A percentile compares a stretch with the other conserved stretches of the same genome.
Conservation (phyloP, 2,888 invertebrate genomes). For the Synanthedon andrenaeformis region DNA sequence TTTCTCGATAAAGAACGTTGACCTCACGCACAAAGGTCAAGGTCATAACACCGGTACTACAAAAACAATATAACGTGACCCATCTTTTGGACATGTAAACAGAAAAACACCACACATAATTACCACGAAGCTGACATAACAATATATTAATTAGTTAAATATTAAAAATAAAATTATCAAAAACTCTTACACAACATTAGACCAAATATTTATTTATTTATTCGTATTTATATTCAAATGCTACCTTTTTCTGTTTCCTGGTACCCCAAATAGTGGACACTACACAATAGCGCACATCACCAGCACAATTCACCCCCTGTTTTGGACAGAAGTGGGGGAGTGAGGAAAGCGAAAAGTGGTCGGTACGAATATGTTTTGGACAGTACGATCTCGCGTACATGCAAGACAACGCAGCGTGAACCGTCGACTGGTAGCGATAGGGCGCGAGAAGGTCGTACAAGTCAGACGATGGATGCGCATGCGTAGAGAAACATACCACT, state of each 20-base stretch:
- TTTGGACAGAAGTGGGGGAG: constrained; percentile 5
- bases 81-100: background rate
- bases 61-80: background rate
- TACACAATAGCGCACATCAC: constrained; percentile 25
- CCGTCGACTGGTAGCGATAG: constrained; percentile 43
- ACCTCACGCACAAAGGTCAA: constrained; percentile 18
- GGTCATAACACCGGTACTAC: constrained; percentile 13
- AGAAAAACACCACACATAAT: too few relatives aligned
- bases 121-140: background rate
- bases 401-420: constrained; percentile 52
- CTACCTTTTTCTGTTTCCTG: constrained; percentile 15
- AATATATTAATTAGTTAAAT: background rate
- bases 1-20: constrained; percentile 6
- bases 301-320: constrained; percentile 25
- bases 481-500: constrained; percentile 30
- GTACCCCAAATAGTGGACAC: constrained; percentile 12
- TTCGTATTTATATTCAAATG: constrained; percentile 17
- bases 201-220: too few relatives aligned
- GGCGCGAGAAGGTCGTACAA: constrained; percentile 58
- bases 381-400: constrained; percentile 14
- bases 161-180: background rate
- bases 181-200: too few relatives aligned
- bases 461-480: constrained; percentile 40
- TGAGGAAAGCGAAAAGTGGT: too few relatives aligned
- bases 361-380: background rate